phyloP scores from a whole-genome alignment of 2,113 vertebrate genomes.

The Amphiprion ocellaris region DNA sequence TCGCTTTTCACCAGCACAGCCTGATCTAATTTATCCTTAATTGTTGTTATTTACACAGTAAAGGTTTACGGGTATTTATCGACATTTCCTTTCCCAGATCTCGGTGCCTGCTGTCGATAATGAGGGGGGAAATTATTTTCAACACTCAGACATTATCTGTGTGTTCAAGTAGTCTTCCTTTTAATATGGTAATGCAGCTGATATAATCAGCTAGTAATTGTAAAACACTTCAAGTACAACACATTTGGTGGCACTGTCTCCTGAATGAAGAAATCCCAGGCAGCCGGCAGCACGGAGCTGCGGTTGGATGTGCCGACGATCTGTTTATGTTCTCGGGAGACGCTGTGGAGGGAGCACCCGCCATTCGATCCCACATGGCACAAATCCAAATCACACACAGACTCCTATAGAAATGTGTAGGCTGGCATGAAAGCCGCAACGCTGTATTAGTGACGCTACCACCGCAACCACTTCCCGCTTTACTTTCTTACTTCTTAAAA shows the following conservation, averaged over 20 bases:
- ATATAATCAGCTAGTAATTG: constrained; percentile 83
- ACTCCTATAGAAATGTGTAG: constrained; percentile 49
- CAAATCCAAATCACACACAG: constrained; percentile 32
- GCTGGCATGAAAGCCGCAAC: constrained; percentile 14
- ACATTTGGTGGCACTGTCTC: constrained; percentile 61
- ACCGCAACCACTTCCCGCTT: background rate
- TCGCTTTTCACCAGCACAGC: constrained; percentile 60
- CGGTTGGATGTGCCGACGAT: constrained; percentile 15
- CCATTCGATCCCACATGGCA: constrained; percentile 21
- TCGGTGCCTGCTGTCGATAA: constrained; percentile 71
- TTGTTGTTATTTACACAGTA: constrained; percentile 80
- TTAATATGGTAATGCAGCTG: constrained; percentile 83
- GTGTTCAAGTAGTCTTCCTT: constrained; percentile 80
- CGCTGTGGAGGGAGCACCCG: constrained; percentile 9
- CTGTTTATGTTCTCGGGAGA: constrained; percentile 44
- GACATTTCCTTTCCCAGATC: constrained; percentile 59
- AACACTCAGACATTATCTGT: constrained; percentile 80
- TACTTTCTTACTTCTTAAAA: constrained; percentile 40
- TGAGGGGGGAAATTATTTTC: constrained; percentile 78
- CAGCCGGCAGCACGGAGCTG: constrained; percentile 28
- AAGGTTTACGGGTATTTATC: constrained; percentile 77
- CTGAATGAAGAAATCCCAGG: constrained; percentile 78
- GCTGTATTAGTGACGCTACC: background rate
- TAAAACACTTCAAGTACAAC: constrained; percentile 80
- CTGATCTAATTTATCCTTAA: constrained; percentile 72